Evolutionary conservation across 2,797 vertebrate species (phyloP).

Genomic region (Peromyscus eremicus): DNA sequence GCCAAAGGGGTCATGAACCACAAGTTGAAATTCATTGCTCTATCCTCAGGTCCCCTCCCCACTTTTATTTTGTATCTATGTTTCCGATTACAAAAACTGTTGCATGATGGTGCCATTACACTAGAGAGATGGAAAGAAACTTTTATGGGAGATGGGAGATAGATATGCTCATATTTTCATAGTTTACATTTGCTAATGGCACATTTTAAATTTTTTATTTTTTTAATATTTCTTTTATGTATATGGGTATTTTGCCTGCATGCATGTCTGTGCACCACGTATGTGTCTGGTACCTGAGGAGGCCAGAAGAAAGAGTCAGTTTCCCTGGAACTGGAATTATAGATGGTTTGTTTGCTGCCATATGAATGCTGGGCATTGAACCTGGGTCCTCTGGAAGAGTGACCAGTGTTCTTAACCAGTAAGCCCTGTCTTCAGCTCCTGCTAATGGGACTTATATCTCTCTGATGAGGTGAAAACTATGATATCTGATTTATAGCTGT

Average conservation of each 20-base stretch:
- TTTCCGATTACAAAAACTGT: conserved; percentile 24
- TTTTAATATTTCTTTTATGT: background rate
- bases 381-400: background rate
- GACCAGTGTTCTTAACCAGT: background rate
- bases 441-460: background rate
- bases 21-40: background rate
- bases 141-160: background rate
- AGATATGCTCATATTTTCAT: background rate
- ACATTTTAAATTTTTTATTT: background rate
- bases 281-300: background rate
- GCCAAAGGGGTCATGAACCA: background rate
- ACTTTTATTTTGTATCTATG: background rate
- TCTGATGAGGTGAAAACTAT: background rate
- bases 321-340: background rate
- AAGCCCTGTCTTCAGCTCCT: background rate
- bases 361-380: background rate
- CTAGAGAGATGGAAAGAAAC: background rate
- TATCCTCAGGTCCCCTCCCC: background rate
- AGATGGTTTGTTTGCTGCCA: background rate
- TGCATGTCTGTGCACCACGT: background rate
- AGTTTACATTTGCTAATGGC: background rate
- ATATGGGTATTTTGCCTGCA: background rate
- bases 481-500: background rate
- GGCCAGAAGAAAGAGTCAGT: background rate
- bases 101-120: background rate